Evolutionary conservation across 2,888 invertebrate species (phyloP), one percentile per base, ranked within the genome.

Genomic region (Xylota segnis): DNA sequence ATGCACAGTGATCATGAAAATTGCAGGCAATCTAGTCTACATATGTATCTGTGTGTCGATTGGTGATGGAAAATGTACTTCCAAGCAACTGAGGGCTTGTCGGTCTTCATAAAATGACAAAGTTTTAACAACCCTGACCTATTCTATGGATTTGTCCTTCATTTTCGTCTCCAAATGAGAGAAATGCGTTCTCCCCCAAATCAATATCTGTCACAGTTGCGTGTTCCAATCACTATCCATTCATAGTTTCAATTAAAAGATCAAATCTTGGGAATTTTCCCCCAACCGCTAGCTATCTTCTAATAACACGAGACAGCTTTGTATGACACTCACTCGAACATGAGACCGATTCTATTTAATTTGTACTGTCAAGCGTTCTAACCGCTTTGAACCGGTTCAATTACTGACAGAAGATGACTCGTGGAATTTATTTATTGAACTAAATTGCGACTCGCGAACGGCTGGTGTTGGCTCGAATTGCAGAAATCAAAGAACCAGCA

Each of bases 251-350:
- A 72, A 40, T 61, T 61, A 10, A 59, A 40, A 16, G 59, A 58
- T 61, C 12, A 65, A 77, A 77, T 70, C 70, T 70, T 61, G 61
- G 61, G 45, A 77, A 70, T 77, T 52, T 59, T n/a, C 61, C 68
- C 54, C 61, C 54, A 52, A 63, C 65, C n/a, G 40, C 40, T 40
- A n/a, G 6, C 40, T 32, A n/a, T 29, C 34, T 23, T 18, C 1
- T 65, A 58, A 66, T 76, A 34, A 43, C 7, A 65, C 18, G 45
- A n/a, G 27, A 72, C 32, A 7, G 12, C 27, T 50, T 50, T 54
- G 54, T 63, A 18, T 43, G 27, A 23, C 63, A 63, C 40, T 63
- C 63, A 12, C n/a, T 45, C 7, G 56, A 61, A 61, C 54, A 40
- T 29, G 32, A 68, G 66, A 52, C 34, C 43, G 34, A 37, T 70